These are phyloP conservation scores for Mythimna loreyi DNA, from an alignment of 2,888 invertebrate genomes.

Conservation along the genomic window DNA sequence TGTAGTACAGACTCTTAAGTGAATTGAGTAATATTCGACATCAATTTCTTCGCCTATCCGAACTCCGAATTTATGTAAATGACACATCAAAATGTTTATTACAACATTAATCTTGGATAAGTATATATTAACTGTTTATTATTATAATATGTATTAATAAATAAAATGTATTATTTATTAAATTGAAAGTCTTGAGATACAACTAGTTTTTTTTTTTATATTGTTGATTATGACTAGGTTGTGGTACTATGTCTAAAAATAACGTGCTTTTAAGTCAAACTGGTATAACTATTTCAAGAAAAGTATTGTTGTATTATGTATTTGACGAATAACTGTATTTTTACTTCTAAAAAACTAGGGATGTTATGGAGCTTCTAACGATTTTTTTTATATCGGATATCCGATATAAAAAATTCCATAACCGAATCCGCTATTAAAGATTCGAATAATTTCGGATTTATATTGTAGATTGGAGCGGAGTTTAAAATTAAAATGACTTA, in stretches of 20 bases:
- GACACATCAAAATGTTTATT: not conserved
- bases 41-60: not conserved
- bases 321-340: not conserved
- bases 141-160: not conserved
- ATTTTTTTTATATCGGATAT: no score
- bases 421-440: no score
- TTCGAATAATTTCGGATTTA: no score
- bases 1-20: not conserved
- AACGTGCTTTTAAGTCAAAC: not conserved
- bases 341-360: no score
- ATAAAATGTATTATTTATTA: not conserved
- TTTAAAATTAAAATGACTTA: no score
- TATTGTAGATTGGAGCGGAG: no score
- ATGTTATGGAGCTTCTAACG: no score
- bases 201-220: no score
- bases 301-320: not conserved
- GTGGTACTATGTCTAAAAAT: not conserved
- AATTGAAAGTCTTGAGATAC: not conserved
- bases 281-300: not conserved
- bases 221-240: conserved; percentile 11
- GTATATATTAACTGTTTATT: not conserved
- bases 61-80: not conserved
- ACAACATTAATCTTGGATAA: not conserved
- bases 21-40: not conserved
- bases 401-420: no score